phyloP scores from a whole-genome alignment of 1,140 invertebrate genomes.

The Hirudo medicinalis region DNA sequence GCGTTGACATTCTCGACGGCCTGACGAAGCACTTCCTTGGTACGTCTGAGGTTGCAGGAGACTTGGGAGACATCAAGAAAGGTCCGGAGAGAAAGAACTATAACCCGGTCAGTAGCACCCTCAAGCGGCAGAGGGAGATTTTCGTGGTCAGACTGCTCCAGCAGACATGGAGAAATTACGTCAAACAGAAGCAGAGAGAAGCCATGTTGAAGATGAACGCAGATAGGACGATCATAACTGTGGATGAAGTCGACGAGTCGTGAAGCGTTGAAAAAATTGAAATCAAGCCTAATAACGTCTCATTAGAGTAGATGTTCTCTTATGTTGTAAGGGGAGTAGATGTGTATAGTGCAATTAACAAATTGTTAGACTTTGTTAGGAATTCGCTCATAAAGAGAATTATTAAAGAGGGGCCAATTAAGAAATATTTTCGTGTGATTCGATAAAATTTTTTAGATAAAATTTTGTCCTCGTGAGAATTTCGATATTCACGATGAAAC shows the following conservation, averaged over 20 bases:
- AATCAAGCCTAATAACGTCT: too few relatives aligned
- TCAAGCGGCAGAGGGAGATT: conserved; percentile 80
- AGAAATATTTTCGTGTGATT: too few relatives aligned
- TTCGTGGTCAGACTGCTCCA: conserved; percentile 12
- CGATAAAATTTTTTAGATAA: too few relatives aligned
- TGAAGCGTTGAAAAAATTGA: background rate
- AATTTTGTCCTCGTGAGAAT: too few relatives aligned
- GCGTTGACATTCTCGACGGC: conserved; percentile 91
- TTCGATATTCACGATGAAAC: too few relatives aligned
- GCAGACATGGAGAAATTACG: conserved; percentile 12
- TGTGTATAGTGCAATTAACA: too few relatives aligned
- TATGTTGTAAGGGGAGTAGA: too few relatives aligned
- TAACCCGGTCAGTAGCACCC: conserved; percentile 76
- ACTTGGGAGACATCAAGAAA: conserved; percentile 15
- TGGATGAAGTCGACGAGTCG: conserved; percentile 15
- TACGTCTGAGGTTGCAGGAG: conserved; percentile 43
- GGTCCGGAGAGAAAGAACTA: conserved; percentile 43
- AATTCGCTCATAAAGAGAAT: too few relatives aligned
- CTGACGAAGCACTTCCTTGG: conserved; percentile 82
- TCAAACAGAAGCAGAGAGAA: conserved; percentile 9
- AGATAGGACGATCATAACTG: conserved; percentile 10
- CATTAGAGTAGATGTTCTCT: too few relatives aligned
- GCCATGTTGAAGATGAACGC: conserved; percentile 8
- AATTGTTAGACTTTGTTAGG: too few relatives aligned
- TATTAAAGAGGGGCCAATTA: too few relatives aligned